Base-by-base conservation (phyloP, 1,140 invertebrate genomes). In the Homalodisca vitripennis region DNA sequence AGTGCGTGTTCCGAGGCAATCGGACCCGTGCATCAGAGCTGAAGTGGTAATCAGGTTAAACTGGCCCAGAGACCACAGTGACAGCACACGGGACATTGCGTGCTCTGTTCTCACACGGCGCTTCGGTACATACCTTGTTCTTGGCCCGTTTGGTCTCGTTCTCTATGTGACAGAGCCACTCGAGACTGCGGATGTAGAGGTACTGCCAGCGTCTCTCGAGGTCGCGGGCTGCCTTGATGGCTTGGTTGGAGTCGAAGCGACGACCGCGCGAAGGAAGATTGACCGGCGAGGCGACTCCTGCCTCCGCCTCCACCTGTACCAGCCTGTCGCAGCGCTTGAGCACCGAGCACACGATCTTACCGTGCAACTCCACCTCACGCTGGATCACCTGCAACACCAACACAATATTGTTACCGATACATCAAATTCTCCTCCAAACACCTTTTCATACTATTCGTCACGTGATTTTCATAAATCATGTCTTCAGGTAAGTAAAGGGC, bases 131-230 rank as follows among this genome's bases (percentile, higher is more conserved):
- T 74, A 82, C 82, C 80, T 80, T 81, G 68, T 70, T 79, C 74
- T 74, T 77, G 69, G 80, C 71, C 34, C 76, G 77, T 48, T 78
- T 75, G 22, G 79, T 79, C 31, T 88, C 82, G 68, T 85, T 84
- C 78, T 93, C 91, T 72, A 93, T 82, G 76, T 90, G 85, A 80
- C 90, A 93, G 81, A 94, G 92, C 88, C 93, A 93, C 85, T 97
- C 94, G 75, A 95, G 84, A 24, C 92, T 90, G 71, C 90, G 84
- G 74, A 97, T 81, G 83, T 93, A 95, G 68, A 95, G 83, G 70
- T 91, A 85, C 79, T 96, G 93, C 91, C 93, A 95, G 74, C 92
- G 89, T 53, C 89, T 83, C 80, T 95, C 91, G 53, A 95, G 81
- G 30, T 87, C 88, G 65, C 80, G 79, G 70, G 82, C 84, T 73